phyloP scores from a whole-genome alignment of 2,113 vertebrate genomes.

The Alouatta palliata region DNA sequence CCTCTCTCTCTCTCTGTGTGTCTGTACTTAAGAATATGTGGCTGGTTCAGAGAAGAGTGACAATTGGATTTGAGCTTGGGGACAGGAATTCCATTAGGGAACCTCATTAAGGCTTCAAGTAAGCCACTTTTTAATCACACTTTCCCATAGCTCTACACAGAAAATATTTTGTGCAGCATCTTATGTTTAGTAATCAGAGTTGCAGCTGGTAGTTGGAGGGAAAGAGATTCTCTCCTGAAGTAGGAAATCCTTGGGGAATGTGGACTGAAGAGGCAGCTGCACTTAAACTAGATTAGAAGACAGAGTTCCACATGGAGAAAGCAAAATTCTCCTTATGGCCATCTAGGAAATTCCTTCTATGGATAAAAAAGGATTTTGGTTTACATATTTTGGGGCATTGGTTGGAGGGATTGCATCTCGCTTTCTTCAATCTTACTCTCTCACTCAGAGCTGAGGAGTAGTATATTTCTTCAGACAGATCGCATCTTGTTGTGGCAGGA shows the following conservation, averaged over 20 bases:
- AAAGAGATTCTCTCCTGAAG: conserved; percentile 14
- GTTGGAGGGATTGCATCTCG: neutral
- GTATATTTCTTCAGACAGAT: neutral
- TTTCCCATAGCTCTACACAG: neutral
- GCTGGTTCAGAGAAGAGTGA: neutral
- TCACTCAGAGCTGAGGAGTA: neutral
- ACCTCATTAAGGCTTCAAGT: neutral
- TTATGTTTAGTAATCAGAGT: conserved; percentile 33
- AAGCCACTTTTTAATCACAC: neutral
- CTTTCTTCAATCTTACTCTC: neutral
- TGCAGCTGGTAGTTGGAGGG: neutral
- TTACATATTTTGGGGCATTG: neutral
- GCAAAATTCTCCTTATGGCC: neutral
- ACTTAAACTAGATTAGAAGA: neutral
- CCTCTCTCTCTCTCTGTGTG: neutral
- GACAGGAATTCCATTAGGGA: conserved; percentile 1
- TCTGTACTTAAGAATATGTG: neutral
- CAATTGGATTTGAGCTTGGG: neutral
- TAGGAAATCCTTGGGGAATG: neutral
- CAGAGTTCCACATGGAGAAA: neutral
- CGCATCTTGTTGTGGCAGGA: neutral
- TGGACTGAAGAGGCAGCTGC: neutral
- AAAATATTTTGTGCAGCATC: neutral
- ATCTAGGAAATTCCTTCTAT: neutral
- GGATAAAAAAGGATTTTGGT: neutral